Conservation (phyloP, 2,113 vertebrate genomes). For the Odocoileus hemionus region DNA sequence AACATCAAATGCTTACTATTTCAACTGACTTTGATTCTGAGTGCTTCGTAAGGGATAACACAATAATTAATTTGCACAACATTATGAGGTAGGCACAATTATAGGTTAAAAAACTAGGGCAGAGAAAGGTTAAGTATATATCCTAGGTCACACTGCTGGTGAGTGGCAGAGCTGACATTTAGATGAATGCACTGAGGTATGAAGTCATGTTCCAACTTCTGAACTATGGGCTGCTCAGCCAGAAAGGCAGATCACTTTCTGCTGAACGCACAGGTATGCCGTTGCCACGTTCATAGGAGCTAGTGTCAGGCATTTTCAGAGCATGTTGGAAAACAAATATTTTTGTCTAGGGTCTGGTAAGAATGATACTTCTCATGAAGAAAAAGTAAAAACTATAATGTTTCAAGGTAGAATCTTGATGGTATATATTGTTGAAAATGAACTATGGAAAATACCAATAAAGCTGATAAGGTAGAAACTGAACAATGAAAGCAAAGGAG, state of each 20-base stretch:
- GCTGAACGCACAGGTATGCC: neutral
- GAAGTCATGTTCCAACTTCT: neutral
- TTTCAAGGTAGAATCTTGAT: neutral
- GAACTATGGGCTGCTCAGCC: neutral
- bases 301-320: neutral
- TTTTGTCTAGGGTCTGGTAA: neutral
- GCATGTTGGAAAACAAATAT: neutral
- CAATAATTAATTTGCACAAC: neutral
- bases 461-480: neutral
- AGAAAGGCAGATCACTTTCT: neutral
- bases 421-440: neutral
- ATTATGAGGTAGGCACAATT: neutral
- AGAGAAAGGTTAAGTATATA: neutral
- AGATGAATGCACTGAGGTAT: neutral
- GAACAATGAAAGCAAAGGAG: neutral
- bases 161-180: neutral
- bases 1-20: neutral
- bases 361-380: neutral
- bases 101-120: neutral
- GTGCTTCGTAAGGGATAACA: neutral
- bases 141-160: neutral
- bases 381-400: neutral
- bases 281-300: accelerated
- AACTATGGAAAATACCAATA: neutral
- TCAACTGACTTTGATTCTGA: neutral